Conservation (phyloP, 2,797 vertebrate species). For the Nasua narica region DNA sequence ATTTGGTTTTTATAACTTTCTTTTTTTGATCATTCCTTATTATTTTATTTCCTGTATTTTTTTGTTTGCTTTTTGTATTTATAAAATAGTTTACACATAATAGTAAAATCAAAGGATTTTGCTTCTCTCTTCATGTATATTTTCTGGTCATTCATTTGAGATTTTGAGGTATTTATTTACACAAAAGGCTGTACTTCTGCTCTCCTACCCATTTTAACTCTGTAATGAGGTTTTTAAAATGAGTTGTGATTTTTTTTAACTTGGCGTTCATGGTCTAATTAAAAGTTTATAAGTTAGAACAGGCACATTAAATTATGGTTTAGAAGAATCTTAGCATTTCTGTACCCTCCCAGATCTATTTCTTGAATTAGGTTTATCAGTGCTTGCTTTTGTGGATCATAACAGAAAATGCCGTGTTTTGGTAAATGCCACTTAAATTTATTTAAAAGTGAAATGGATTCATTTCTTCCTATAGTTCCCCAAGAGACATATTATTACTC, state of each 20-base stretch:
- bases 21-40: slow-evolving; percentile 70
- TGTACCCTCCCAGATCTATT: neutral
- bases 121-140: slow-evolving; percentile 75
- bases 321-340: slow-evolving; percentile 37
- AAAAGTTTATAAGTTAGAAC: neutral
- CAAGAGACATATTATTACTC: neutral
- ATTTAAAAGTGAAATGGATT: slow-evolving; percentile 30
- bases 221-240: slow-evolving; percentile 38
- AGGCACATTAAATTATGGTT: neutral
- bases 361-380: slow-evolving; percentile 22
- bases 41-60: slow-evolving; percentile 66
- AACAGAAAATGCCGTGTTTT: slow-evolving; percentile 2
- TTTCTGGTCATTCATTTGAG: slow-evolving; percentile 74
- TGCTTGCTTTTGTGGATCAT: slow-evolving; percentile 1
- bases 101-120: slow-evolving; percentile 70
- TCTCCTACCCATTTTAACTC: neutral
- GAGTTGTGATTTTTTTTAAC: slow-evolving; percentile 43
- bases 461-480: slow-evolving; percentile 6
- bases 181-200: slow-evolving; percentile 71
- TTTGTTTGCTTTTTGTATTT: slow-evolving; percentile 67
- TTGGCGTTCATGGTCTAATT: slow-evolving; percentile 14
- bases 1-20: slow-evolving; percentile 74
- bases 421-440: slow-evolving; percentile 28
- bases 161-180: slow-evolving; percentile 72
- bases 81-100: slow-evolving; percentile 62